Evolutionary conservation across 2,113 vertebrate species (phyloP).

Genomic region (Phalacrocorax carbo): DNA sequence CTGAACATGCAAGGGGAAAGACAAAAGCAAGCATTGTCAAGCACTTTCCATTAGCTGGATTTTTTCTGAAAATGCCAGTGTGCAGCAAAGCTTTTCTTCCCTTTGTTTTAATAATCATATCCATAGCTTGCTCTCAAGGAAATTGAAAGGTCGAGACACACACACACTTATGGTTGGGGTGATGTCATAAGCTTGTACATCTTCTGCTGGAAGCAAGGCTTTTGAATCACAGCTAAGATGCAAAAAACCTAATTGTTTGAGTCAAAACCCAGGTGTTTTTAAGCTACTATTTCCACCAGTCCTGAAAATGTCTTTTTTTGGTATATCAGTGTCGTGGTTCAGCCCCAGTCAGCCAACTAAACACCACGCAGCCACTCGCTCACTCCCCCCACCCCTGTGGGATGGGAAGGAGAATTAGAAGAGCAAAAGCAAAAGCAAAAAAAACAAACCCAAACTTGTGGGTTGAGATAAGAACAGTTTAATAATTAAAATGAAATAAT

Average conservation of each 20-base stretch:
- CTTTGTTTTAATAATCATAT: not conserved
- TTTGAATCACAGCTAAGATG: not conserved
- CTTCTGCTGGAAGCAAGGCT: not conserved
- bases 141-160: not conserved
- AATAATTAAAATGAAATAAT: no score
- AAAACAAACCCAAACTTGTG: no score
- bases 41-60: not conserved
- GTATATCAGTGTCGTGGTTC: not conserved
- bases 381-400: no score
- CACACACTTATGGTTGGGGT: not conserved
- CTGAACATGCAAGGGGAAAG: conserved; percentile 1
- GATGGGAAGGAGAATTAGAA: no score
- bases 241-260: not conserved
- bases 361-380: no score
- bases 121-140: not conserved
- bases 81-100: not conserved
- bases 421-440: no score
- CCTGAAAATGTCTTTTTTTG: not conserved
- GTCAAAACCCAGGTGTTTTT: not conserved
- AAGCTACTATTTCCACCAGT: not conserved
- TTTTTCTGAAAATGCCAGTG: not conserved
- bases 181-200: not conserved
- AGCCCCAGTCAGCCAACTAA: no score
- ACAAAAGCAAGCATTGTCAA: conserved; percentile 18
- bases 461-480: no score